Evolutionary conservation across 2,888 invertebrate species (phyloP).

Genomic region (Machimus rusticus): DNA sequence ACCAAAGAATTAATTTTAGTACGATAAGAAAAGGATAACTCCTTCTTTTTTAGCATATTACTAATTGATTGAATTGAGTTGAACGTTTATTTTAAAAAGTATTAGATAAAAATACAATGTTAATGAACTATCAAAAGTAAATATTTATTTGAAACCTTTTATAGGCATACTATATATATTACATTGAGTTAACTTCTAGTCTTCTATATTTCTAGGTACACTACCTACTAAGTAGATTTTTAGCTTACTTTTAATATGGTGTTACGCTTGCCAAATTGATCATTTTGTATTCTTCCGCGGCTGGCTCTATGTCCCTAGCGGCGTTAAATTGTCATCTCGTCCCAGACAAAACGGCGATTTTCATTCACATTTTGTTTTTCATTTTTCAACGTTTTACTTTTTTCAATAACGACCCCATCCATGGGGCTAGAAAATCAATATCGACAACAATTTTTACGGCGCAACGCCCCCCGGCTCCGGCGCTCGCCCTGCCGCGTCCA

Average conservation of each 20-base stretch:
- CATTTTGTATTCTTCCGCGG: too few species aligned
- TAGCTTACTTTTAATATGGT: neutral
- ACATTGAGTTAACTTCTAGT: too few species aligned
- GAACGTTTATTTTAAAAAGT: too few species aligned
- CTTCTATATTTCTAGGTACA: neutral
- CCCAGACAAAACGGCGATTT: neutral
- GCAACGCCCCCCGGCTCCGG: neutral
- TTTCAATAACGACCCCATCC: neutral
- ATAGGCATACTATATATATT: neutral
- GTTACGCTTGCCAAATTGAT: too few species aligned
- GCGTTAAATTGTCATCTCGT: neutral
- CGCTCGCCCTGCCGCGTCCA: neutral
- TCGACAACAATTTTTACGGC: slow-evolving; percentile 14
- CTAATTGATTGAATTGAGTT: too few species aligned
- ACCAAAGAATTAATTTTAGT: too few species aligned
- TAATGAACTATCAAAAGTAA: too few species aligned
- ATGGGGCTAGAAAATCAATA: slow-evolving; percentile 10
- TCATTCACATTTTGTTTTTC: neutral
- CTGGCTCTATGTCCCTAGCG: neutral
- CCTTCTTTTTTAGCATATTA: too few species aligned
- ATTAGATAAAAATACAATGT: too few species aligned
- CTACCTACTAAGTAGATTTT: neutral
- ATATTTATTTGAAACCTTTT: neutral
- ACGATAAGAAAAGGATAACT: too few species aligned
- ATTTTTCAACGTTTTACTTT: neutral